Evolutionary conservation across 1,140 invertebrate genomes (phyloP).

Genomic region (Metaphire vulgaris): DNA sequence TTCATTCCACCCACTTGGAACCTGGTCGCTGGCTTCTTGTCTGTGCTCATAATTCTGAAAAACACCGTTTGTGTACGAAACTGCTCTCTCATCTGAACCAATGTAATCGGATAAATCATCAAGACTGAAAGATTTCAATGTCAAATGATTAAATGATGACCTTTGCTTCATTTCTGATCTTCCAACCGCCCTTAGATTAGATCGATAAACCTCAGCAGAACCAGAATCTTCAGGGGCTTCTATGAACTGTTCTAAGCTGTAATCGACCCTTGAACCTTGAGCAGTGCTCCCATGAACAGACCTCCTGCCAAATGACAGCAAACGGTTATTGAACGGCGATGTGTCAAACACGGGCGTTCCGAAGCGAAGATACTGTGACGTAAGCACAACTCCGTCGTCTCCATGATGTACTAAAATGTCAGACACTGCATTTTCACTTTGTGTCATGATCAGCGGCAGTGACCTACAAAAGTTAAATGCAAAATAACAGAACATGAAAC

Average conservation of each 20-base stretch:
- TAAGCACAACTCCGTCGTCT: background rate
- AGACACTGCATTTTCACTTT: too few relatives aligned
- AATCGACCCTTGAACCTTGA: background rate
- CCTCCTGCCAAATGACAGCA: background rate
- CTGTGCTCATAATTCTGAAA: too few relatives aligned
- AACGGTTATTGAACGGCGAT: background rate
- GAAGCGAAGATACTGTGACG: background rate
- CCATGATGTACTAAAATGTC: too few relatives aligned
- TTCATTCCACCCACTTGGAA: too few relatives aligned
- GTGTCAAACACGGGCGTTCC: background rate
- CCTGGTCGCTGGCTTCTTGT: too few relatives aligned
- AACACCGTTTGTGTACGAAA: background rate
- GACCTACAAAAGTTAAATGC: too few relatives aligned
- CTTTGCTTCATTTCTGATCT: background rate
- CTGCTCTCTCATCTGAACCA: background rate
- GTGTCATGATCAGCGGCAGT: too few relatives aligned
- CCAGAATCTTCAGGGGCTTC: background rate
- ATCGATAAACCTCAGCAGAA: background rate
- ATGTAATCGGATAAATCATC: background rate
- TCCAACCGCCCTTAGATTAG: background rate
- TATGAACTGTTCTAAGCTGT: background rate
- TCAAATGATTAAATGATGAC: background rate
- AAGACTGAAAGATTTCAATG: background rate
- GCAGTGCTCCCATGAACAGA: background rate
- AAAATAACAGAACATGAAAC: too few relatives aligned